Percentiles rank a stretch among this genome's conserved stretches.
These are phyloP conservation scores for Carpatolechia fugitivella DNA, from an alignment of 2,888 invertebrate genomes.

Conservation along the genomic window DNA sequence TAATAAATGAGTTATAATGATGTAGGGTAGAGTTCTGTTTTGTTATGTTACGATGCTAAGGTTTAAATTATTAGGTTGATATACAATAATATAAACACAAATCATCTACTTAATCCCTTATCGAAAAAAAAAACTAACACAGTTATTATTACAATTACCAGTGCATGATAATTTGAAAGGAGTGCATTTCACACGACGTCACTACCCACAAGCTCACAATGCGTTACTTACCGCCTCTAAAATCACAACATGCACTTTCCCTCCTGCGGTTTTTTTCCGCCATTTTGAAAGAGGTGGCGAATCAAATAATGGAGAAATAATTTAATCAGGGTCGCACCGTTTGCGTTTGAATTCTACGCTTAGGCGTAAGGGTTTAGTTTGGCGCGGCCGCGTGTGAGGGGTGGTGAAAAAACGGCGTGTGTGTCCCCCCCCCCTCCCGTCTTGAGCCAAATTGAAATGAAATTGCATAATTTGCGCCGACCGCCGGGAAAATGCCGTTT, in stretches of 20 bases:
- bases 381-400: constrained; percentile 38
- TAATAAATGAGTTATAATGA: no score
- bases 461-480: constrained; percentile 68
- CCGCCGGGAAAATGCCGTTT: constrained; percentile 36
- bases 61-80: no score
- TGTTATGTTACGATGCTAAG: no score
- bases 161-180: not conserved
- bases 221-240: not conserved
- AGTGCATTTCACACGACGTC: not conserved
- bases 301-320: constrained; percentile 76
- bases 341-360: constrained; percentile 41
- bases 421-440: constrained; percentile 44
- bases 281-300: constrained; percentile 77
- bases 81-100: no score
- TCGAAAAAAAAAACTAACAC: no score
- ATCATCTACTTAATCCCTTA: no score
- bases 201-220: not conserved
- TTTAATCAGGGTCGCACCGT: constrained; percentile 55
- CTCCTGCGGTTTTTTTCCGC: constrained; percentile 41
- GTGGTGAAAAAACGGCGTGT: constrained; percentile 64
- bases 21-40: no score
- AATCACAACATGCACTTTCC: not conserved
- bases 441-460: constrained; percentile 67
- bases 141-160: no score
- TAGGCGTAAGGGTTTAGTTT: constrained; percentile 50